Evolutionary conservation across 2,797 vertebrate genomes (phyloP), one percentile per base, ranked within the genome.

Genomic region (Poecilia picta): DNA sequence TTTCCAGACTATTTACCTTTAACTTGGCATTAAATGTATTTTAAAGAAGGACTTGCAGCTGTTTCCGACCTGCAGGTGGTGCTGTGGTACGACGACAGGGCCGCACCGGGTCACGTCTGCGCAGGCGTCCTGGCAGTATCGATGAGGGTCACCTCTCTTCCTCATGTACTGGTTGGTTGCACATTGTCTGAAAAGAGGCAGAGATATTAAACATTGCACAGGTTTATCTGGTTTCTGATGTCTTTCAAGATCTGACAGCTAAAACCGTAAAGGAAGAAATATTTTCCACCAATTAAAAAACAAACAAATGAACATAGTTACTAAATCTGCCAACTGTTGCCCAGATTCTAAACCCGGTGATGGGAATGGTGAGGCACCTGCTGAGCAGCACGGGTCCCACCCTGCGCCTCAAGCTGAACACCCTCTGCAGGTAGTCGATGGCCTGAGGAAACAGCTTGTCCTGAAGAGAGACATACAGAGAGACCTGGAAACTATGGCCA

Each of bases 391-490:
- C 95, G 8, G 97, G 95, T 46, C 97, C 96, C 0, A 94, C 94
- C 73, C 97, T 94, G 82, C 91, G 96, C 28, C 97, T 96, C 76
- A 99, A 97, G 81, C 97, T 96, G 86, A 99, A 97, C 0, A 96
- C 97, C 88, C 95, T 97, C 94, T 99, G 97, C 86, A 99, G 93
- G 81, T 97, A 99, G 82, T 97, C 97, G 81, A 99, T 97, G 77
- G 98, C 98, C 96, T 97, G 97, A 82, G 98, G 98, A 73, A 99
- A 99, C 85, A 99, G 96, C 82, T 97, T 97, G 81, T 97, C 97
- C 98, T 99, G 89, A 79, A 23, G 47, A 73, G 20, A 53, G 8
- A 62, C 36, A 81, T 45, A 80, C 72, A 80, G 55, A 71, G 10
- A 78, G 1, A 47, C 4, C 49, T 77, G 66, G 25, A 75, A 47